These are phyloP conservation scores for Myripristis murdjan DNA, from an alignment of 2,797 vertebrate genomes.

Conservation along the genomic window DNA sequence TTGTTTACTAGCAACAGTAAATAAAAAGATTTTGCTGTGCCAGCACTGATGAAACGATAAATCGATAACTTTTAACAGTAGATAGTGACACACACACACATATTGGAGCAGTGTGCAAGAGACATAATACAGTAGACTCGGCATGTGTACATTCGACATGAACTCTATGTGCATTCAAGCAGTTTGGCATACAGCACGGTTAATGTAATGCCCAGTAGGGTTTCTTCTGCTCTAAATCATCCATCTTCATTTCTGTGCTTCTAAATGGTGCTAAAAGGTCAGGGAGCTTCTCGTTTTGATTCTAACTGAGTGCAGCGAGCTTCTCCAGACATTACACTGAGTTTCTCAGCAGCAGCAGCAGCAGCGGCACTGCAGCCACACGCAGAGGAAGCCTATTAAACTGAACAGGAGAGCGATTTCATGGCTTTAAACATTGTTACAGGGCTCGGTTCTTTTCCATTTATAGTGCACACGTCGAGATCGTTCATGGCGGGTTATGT, in stretches of 20 bases:
- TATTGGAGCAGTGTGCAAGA: no score
- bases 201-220: constrained; percentile 37
- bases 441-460: constrained; percentile 44
- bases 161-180: constrained; percentile 4
- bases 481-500: constrained; percentile 54
- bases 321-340: constrained; percentile 46
- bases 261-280: constrained; percentile 68
- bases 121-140: not conserved
- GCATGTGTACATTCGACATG: not conserved
- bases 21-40: no score
- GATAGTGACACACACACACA: no score
- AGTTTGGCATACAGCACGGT: not conserved
- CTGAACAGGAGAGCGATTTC: constrained; percentile 31
- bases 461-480: constrained; percentile 40
- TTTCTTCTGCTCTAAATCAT: constrained; percentile 62
- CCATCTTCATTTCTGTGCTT: constrained; percentile 35
- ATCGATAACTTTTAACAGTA: no score
- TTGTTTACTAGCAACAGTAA: no score
- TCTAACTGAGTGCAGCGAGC: constrained; percentile 19
- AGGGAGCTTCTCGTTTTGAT: constrained; percentile 44
- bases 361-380: not conserved
- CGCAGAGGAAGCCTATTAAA: constrained; percentile 42
- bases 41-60: no score
- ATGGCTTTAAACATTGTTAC: constrained; percentile 39
- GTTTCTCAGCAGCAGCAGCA: constrained; percentile 19